These are phyloP conservation scores for Ophion slaviceki DNA, from an alignment of 2,888 invertebrate species.

Conservation along the genomic window DNA sequence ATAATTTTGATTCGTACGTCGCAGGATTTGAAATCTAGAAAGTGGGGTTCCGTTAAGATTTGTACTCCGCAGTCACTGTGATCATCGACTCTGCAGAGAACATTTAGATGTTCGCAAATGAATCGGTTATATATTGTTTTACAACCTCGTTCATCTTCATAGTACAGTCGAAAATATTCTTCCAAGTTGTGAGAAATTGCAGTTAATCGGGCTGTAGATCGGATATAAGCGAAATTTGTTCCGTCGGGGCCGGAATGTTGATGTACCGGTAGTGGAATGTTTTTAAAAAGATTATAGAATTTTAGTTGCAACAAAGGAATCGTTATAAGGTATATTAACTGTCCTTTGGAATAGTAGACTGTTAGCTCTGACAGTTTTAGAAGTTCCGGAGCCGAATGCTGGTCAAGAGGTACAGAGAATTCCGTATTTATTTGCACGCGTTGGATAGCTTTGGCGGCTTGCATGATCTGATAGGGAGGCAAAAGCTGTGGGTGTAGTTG, in stretches of 20 bases:
- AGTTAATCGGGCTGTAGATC: not conserved
- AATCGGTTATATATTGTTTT: not conserved
- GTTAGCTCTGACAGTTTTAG: slow-evolving; percentile 3
- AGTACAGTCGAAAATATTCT: slow-evolving; percentile 9
- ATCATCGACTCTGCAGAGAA: not conserved
- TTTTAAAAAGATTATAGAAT: not conserved
- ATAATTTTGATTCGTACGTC: not conserved
- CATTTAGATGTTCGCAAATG: slow-evolving; percentile 10
- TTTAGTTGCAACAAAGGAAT: slow-evolving; percentile 3
- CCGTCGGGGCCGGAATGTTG: not conserved
- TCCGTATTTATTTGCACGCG: not conserved
- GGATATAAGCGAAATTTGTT: slow-evolving; percentile 16
- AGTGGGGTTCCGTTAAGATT: not conserved
- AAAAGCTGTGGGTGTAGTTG: not conserved
- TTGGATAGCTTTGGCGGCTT: not conserved
- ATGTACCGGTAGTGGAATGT: not conserved
- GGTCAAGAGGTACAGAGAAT: not conserved
- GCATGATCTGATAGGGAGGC: not conserved
- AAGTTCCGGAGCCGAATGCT: not conserved
- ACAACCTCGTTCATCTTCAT: not conserved
- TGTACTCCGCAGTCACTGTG: slow-evolving; percentile 8
- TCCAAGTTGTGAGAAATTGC: slow-evolving; percentile 19
- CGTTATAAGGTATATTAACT: not conserved
- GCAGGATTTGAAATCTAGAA: not conserved
- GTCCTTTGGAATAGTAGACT: not conserved